Conservation (phyloP, 2,797 vertebrate genomes). For the Leontocebus nigricollis region DNA sequence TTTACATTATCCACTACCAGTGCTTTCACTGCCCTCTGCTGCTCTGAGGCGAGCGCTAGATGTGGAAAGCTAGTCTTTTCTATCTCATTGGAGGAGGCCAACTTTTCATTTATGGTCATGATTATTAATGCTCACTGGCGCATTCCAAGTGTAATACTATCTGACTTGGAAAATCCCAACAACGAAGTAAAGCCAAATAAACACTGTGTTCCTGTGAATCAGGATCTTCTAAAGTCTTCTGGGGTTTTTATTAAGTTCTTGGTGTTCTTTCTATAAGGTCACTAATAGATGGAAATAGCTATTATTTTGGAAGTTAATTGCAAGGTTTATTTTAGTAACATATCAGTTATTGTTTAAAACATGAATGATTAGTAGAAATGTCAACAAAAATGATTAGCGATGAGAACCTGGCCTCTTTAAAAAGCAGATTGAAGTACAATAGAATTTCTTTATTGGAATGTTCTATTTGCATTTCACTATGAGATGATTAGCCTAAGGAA, state of each 20-base stretch:
- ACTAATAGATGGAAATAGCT: not conserved
- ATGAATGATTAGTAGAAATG: not conserved
- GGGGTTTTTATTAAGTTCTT: not conserved
- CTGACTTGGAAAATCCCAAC: not conserved
- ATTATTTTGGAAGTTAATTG: not conserved
- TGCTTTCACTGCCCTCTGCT: constrained; percentile 79
- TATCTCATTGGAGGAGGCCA: not conserved
- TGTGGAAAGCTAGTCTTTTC: not conserved
- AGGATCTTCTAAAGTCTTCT: not conserved
- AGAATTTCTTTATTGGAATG: not conserved
- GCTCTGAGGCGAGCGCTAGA: constrained; percentile 15
- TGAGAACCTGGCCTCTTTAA: not conserved
- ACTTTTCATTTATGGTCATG: not conserved
- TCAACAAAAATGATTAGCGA: not conserved
- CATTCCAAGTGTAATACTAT: not conserved
- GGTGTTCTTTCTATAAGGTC: not conserved
- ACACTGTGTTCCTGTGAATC: not conserved
- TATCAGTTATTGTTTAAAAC: not conserved
- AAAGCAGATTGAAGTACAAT: not conserved
- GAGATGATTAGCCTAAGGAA: not conserved
- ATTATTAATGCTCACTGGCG: not conserved
- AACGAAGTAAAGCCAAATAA: constrained; percentile 13
- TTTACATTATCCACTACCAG: not conserved
- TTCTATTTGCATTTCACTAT: not conserved
- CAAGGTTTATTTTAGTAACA: not conserved